Evolutionary conservation across 2,797 vertebrate species (phyloP), one percentile per base, ranked within the genome.

Genomic region (Diplodus puntazzo): DNA sequence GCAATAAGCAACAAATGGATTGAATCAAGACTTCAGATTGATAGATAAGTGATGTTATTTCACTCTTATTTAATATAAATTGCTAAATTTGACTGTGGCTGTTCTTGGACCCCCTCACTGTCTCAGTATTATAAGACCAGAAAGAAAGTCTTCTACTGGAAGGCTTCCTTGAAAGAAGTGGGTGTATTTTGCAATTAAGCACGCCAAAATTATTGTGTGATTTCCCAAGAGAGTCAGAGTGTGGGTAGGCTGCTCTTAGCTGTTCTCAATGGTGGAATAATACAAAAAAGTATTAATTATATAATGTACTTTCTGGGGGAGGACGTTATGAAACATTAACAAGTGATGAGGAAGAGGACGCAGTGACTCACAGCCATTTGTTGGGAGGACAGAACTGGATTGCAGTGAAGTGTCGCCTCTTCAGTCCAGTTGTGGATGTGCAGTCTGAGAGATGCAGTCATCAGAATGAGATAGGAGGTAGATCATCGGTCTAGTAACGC

Each of bases 141-240:
- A 57, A 23, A 49, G 69, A 57, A 23, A 34, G 25, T 59, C 34
- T 61, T 74, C 27, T 54, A 4, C 16, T 54, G 48, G 75, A 65
- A 71, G 12, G 5, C 30, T 74, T 81, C 18, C 16, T 63, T 34
- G n/a, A 74, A 75, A 65, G 13, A 45, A 68, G 73, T 84, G 80
- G 79, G 75, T 62, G 25, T 66, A 58, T 80, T 85, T 77, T 62
- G 18, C 55, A 75, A 78, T 61, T 58, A 64, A 46, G 27, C 57
- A 17, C 20, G 53, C 17, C 23, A 61, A 77, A 69, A 39, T 62
- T 77, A 39, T 64, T 54, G 20, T 57, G 52, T 66, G 39, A 78
- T 71, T 67, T 63, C 21, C 21, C 43, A 23, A 63, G 54, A 4
- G 43, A 55, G 59, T 57, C n/a, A 58, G n/a, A 63, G 7, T 48